phyloP scores from a whole-genome alignment of 2,888 invertebrate genomes.

The Vesta saturnalis region DNA sequence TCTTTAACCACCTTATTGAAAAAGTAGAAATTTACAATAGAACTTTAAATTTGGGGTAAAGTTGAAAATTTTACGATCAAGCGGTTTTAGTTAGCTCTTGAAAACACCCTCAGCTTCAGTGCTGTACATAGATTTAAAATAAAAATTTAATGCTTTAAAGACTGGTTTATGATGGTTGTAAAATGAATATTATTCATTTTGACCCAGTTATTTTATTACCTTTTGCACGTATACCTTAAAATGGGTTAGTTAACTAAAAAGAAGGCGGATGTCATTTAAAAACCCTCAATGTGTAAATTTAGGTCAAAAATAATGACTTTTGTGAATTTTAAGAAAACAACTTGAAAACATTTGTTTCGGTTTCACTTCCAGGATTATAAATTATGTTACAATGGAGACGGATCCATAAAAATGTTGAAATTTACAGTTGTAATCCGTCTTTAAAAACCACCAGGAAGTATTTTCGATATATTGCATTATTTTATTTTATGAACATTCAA shows the following conservation, averaged over 20 bases:
- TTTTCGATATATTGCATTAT: too few relatives aligned
- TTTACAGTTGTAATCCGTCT: neutral
- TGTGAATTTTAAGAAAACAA: constrained; percentile 1
- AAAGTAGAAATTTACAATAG: constrained; percentile 24
- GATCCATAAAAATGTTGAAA: constrained; percentile 8
- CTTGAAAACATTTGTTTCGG: constrained; percentile 19
- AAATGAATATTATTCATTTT: constrained; percentile 23
- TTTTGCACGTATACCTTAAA: constrained; percentile 18
- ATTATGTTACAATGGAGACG: constrained; percentile 15
- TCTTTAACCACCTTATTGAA: neutral
- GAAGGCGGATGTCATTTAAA: constrained; percentile 6
- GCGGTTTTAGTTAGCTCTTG: constrained; percentile 12
- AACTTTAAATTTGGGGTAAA: constrained; percentile 9
- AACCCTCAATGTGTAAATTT: constrained; percentile 16
- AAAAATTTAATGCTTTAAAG: constrained; percentile 17
- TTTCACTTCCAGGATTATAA: constrained; percentile 35
- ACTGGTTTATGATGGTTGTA: constrained; percentile 29
- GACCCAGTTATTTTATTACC: constrained; percentile 33
- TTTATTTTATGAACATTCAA: too few relatives aligned
- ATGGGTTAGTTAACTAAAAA: constrained; percentile 20
- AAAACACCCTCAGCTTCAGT: constrained; percentile 24
- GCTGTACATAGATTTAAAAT: constrained; percentile 8
- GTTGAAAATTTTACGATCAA: constrained; percentile 16
- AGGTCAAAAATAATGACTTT: constrained; percentile 25
- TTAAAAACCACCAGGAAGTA: constrained; percentile 12